Base-by-base conservation (phyloP, 1,140 invertebrate genomes). In the Drosophila cardini region DNA sequence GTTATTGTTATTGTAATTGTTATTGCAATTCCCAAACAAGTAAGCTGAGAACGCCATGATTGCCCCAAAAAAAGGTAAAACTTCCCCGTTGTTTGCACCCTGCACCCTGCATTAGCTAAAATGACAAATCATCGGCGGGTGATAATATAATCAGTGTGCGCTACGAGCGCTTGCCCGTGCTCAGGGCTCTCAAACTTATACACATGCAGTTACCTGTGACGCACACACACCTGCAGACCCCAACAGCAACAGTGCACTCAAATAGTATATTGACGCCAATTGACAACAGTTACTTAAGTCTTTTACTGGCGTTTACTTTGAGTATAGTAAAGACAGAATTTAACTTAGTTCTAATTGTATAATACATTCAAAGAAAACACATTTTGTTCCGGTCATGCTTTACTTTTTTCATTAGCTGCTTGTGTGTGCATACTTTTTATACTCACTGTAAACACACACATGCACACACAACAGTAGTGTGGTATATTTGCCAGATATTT, bases 401-500 rank as follows among this genome's bases (percentile, higher is more conserved):
- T 26, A 26, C 21, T 26, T 26, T 26, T 26, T 26, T 3, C 21
- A 26, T 26, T 26, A 26, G 21, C 21, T 26, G 21, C 21, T 4
- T 26, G 21, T 26, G 21, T 26, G 2, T 26, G 21, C 21, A 4
- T 26, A 26, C 21, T 26, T 26, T 26, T 26, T 26, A 26, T 3
- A 4, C 5, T 26, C 21, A 26, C 21, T 26, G 21, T 16, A 53
- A 0, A 43, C 40, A 2, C 7, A 18, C 15, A 46, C 15, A 55
- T 38, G 36, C 52, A 45, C n/a, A 18, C 30, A 6, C 34, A 34
- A 55, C 18, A 55, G 38, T 55, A 52, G 48, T 52, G 26, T 34
- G 15, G 52, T 38, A 55, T 55, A 38, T 65, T 65, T 55, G 65
- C 32, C 42, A 52, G 58, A 58, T 73, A 67, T 43, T 61, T 34